Evolutionary conservation across 92 coral and sea anemone species (phyloP).

Genomic region (Phenganax subtilis): DNA sequence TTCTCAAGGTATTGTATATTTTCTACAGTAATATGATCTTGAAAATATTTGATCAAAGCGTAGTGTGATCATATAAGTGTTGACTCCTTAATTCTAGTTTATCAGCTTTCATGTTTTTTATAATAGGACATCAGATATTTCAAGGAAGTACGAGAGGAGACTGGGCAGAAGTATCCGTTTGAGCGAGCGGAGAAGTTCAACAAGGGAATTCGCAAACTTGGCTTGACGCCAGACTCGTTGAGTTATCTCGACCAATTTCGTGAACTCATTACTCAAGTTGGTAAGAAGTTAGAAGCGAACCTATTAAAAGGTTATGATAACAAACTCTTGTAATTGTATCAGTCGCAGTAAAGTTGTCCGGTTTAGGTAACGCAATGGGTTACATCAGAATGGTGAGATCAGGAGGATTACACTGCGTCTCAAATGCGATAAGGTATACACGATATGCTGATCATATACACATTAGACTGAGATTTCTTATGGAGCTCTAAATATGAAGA

Average conservation of each 20-base stretch:
- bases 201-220: slow-evolving; percentile 96
- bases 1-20: slow-evolving; percentile 63
- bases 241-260: slow-evolving; percentile 96
- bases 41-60: no score
- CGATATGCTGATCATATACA: background rate
- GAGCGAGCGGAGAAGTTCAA: slow-evolving; percentile 97
- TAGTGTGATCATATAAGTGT: no score
- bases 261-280: slow-evolving; percentile 81
- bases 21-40: background rate
- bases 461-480: background rate
- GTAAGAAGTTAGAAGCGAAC: slow-evolving; percentile 35
- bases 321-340: background rate
- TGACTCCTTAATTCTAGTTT: background rate
- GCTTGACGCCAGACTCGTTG: slow-evolving; percentile 84
- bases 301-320: background rate
- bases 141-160: slow-evolving; percentile 74
- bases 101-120: background rate
- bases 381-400: slow-evolving; percentile 97
- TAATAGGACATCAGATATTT: slow-evolving; percentile 82
- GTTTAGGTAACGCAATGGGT: slow-evolving; percentile 94
- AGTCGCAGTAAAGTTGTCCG: background rate
- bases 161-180: slow-evolving; percentile 88
- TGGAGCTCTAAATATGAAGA: no score
- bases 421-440: slow-evolving; percentile 86
- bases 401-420: slow-evolving; percentile 95